phyloP scores from a whole-genome alignment of 2,797 vertebrate genomes.

The Myotis vivesi region DNA sequence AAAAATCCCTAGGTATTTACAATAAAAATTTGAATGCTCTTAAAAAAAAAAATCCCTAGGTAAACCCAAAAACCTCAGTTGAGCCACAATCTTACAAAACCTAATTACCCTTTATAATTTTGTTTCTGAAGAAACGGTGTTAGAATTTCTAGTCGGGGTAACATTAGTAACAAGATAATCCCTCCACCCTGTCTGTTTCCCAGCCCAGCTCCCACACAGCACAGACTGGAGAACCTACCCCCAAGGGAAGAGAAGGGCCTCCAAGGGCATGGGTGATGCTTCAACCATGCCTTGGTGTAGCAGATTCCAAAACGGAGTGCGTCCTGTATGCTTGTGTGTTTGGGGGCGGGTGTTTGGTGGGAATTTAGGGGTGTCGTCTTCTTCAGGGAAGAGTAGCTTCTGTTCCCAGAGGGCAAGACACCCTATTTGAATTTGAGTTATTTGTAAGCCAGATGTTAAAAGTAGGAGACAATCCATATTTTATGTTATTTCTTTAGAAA shows the following conservation, averaged over 20 bases:
- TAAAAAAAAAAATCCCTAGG: neutral
- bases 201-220: too few relatives aligned
- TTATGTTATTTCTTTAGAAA: neutral
- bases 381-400: neutral
- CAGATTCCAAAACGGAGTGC: neutral
- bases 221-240: neutral
- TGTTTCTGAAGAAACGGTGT: constrained; percentile 8
- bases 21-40: too few relatives aligned
- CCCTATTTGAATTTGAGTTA: neutral
- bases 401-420: neutral
- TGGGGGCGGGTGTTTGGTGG: neutral
- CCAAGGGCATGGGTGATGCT: neutral
- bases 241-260: neutral
- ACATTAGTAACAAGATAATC: neutral
- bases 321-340: neutral
- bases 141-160: neutral
- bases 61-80: neutral
- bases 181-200: neutral
- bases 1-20: neutral
- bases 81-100: neutral
- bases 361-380: neutral
- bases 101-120: neutral
- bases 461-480: neutral
- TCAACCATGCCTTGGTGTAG: neutral
- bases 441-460: neutral